Evolutionary conservation across 2,113 vertebrate species (phyloP).

Genomic region (Passer domesticus): DNA sequence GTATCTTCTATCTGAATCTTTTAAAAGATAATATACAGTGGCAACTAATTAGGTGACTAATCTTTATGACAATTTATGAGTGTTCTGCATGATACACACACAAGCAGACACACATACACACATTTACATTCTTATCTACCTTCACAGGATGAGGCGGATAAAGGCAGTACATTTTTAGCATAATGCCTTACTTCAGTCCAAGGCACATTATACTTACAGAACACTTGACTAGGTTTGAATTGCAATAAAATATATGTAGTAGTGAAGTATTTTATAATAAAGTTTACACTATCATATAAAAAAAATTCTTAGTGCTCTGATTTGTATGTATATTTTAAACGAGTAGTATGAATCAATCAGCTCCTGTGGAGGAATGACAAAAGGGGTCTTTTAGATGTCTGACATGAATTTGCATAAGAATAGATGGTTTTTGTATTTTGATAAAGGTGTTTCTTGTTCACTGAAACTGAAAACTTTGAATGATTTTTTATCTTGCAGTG

Average conservation of each 20-base stretch:
- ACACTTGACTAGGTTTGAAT: slow-evolving; percentile 58
- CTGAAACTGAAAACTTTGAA: slow-evolving; percentile 69
- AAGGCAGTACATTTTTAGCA: background rate
- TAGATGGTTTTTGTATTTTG: slow-evolving; percentile 53
- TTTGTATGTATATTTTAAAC: slow-evolving; percentile 64
- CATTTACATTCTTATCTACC: background rate
- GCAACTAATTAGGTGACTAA: slow-evolving; percentile 29
- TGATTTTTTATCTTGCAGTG: slow-evolving; percentile 48
- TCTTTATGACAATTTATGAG: background rate
- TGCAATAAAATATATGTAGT: slow-evolving; percentile 65
- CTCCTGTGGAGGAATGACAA: slow-evolving; percentile 64
- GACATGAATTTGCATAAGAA: slow-evolving; percentile 73
- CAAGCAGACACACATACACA: background rate
- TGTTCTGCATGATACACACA: background rate
- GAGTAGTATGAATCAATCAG: slow-evolving; percentile 62
- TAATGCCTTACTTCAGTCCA: slow-evolving; percentile 36
- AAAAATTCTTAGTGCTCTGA: slow-evolving; percentile 33
- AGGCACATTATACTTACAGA: slow-evolving; percentile 41
- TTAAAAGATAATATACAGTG: slow-evolving; percentile 27
- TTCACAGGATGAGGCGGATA: slow-evolving; percentile 30
- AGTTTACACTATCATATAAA: slow-evolving; percentile 67
- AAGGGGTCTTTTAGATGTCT: slow-evolving; percentile 62
- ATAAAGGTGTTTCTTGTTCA: slow-evolving; percentile 65
- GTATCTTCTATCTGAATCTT: slow-evolving; percentile 23
- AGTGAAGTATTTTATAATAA: slow-evolving; percentile 64